A percentile compares a stretch with the other conserved stretches of the same genome.
Evolutionary conservation across 2,797 vertebrate species (phyloP).

Genomic region (Oreonectes daqikongensis): DNA sequence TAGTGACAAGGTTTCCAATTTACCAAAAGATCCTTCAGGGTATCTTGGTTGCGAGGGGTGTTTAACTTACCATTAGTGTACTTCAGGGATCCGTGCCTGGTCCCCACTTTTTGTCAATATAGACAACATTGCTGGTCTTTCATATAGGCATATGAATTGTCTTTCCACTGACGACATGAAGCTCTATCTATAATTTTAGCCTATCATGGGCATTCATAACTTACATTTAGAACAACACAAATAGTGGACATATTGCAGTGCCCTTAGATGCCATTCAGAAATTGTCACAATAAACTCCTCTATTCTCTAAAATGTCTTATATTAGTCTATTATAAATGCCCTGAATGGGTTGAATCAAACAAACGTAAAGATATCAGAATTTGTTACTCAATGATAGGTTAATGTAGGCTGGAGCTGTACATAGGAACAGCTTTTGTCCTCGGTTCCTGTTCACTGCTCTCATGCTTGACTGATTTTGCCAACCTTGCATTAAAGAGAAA

Average conservation of each 20-base stretch:
- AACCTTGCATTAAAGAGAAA: constrained; percentile 38
- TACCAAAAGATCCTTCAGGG: neutral
- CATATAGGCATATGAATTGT: neutral
- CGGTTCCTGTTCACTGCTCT: constrained; percentile 34
- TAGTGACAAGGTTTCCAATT: neutral
- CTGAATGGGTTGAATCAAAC: no score
- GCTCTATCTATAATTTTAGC: no score
- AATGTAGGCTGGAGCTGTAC: constrained; percentile 8
- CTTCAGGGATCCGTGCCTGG: neutral
- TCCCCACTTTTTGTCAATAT: neutral
- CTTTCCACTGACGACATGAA: neutral
- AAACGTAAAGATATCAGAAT: neutral
- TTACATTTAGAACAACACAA: no score
- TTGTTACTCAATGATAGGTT: constrained; percentile 20
- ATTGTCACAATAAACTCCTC: no score
- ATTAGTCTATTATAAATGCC: no score
- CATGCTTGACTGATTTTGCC: constrained; percentile 44
- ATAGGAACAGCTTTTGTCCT: constrained; percentile 26
- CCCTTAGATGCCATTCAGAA: no score
- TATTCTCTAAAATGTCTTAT: no score
- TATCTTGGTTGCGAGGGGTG: neutral
- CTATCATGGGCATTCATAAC: no score
- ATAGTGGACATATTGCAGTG: no score
- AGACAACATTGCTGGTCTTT: neutral
- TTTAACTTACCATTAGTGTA: neutral